Evolutionary conservation across 2,888 invertebrate genomes (phyloP), one percentile per base, ranked within the genome.

Genomic region (Caenorhabditis virilis): DNA sequence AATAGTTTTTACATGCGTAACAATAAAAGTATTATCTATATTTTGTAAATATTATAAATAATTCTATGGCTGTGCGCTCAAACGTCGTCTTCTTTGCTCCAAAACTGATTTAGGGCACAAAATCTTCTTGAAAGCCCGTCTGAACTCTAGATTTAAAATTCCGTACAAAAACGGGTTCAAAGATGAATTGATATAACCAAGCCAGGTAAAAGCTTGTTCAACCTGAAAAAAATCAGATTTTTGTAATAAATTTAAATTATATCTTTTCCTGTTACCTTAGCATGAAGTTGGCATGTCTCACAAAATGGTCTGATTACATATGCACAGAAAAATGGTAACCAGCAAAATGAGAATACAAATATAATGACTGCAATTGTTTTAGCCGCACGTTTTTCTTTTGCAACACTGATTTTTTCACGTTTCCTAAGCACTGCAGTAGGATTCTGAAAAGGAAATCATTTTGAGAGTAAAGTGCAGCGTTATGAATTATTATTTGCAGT

Each of bases 311-410:
- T 46, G 20, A 84, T 82, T 6, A 83, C 78, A 60, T 83, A 84
- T 30, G 80, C 78, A 38, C 80, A 77, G 66, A 83, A 83, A 58
- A 83, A 83, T 23, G 83, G 83, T 42, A 83, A 59, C 83, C 83
- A 83, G 54, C 83, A 83, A 48, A 83, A 82, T 45, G 78, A 83
- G 68, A 78, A 83, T 15, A 77, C 84, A 47, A 83, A 83, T 59
- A 83, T 83, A 27, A 83, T 83, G 50, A 83, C 81, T 1, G 83
- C 83, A n/a, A 83, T 82, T 20, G 83, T 83, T 62, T 83, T 83
- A 6, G 83, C 83, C 5, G 83, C 83, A 56, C 83, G 59, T 66
- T 83, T 84, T 62, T 83, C 83, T 50, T 82, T 83, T 15, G 83
- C 80, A 13, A 83, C 83, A 58, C 78, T 79, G 63, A 83, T 83